These are phyloP conservation scores for Tetrapedia diversipes DNA, from an alignment of 2,888 invertebrate genomes.

Conservation along the genomic window DNA sequence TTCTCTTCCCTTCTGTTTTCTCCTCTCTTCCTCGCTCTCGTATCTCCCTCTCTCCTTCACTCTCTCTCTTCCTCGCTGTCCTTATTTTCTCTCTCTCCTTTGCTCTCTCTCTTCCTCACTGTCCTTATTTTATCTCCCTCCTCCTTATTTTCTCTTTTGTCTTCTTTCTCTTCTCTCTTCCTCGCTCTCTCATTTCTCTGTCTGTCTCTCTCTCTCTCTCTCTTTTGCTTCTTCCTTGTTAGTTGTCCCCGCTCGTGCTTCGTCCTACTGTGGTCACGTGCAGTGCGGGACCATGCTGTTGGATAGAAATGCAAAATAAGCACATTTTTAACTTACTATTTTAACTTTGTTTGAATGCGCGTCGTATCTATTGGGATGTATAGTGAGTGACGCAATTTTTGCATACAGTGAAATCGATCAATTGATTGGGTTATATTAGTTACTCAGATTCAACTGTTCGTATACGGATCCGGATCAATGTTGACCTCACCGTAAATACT, in stretches of 20 bases:
- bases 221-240: not conserved
- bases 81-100: conserved; percentile 45
- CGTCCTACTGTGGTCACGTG: conserved; percentile 23
- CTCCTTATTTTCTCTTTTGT: no score
- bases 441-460: no score
- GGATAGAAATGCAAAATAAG: no score
- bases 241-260: conserved; percentile 3
- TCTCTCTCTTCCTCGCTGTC: not conserved
- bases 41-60: conserved; percentile 1
- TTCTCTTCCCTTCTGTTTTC: not conserved
- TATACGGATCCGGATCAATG: no score
- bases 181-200: conserved; percentile 19
- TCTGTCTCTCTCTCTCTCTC: conserved; percentile 12
- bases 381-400: no score
- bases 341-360: no score
- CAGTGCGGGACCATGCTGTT: not conserved
- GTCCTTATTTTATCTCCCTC: conserved; percentile 16
- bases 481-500: no score
- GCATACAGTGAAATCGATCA: no score
- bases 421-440: no score
- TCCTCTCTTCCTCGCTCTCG: not conserved
- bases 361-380: no score
- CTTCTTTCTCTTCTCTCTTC: conserved; percentile 7
- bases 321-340: no score
- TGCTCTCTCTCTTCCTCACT: conserved; percentile 14